A percentile compares a stretch with the other conserved stretches of the same genome.
Conservation (phyloP, 2,113 vertebrate genomes). For the Tragelaphus imberbis region DNA sequence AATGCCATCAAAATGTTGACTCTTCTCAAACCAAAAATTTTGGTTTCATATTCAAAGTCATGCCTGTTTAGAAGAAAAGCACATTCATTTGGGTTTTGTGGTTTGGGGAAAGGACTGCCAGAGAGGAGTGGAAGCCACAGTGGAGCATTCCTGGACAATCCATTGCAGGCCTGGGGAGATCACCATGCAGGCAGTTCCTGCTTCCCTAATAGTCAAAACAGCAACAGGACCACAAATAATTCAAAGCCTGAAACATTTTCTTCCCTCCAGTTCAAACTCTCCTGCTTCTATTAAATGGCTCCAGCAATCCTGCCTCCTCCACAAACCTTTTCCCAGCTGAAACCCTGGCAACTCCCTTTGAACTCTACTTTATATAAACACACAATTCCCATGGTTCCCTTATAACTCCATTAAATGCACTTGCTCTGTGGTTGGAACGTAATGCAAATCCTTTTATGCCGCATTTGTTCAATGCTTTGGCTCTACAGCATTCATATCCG, state of each 20-base stretch:
- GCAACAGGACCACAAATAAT: slow-evolving; percentile 53
- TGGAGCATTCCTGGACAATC: slow-evolving; percentile 36
- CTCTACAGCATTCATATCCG: not conserved
- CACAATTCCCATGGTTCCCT: not conserved
- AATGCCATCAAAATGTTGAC: slow-evolving; percentile 42
- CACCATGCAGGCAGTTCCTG: not conserved
- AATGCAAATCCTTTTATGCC: not conserved
- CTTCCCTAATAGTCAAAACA: slow-evolving; percentile 1
- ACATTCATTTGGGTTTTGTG: slow-evolving; percentile 70
- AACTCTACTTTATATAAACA: not conserved
- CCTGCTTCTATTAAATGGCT: not conserved
- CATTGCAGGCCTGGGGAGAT: not conserved
- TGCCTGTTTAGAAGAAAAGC: slow-evolving; percentile 59
- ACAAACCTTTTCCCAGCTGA: not conserved
- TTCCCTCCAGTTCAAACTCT: slow-evolving; percentile 30
- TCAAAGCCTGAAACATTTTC: slow-evolving; percentile 37
- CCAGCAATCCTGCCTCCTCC: not conserved
- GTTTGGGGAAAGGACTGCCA: slow-evolving; percentile 36
- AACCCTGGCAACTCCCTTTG: not conserved
- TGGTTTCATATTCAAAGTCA: slow-evolving; percentile 49
- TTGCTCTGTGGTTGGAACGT: not conserved
- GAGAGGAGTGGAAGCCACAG: slow-evolving; percentile 37
- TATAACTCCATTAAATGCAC: not conserved
- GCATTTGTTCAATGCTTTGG: not conserved
- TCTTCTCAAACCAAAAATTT: slow-evolving; percentile 53